Base-by-base conservation (phyloP, 2,797 vertebrate species). In the Gymnoscopelus braueri region DNA sequence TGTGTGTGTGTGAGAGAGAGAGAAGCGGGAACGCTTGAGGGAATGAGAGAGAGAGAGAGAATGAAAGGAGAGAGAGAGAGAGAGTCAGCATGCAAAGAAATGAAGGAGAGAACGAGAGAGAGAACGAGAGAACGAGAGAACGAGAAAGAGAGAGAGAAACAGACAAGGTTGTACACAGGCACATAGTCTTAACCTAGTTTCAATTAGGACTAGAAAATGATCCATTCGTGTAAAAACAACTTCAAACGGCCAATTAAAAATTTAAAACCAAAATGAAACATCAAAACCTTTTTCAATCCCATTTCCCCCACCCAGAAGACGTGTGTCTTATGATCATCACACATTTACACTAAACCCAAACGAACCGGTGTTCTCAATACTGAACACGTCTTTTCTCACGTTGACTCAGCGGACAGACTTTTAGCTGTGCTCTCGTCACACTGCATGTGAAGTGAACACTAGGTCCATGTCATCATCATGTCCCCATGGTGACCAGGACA, bases 401-500 rank as follows among this genome's bases (percentile, higher is more conserved):
- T 44, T 63, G 48, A 59, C 47, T 60, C 32, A 15, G 0, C 0
- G 51, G 75, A 69, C 63, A 64, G 73, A 76, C 53, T 19, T 19
- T 19, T 66, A 71, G 65, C 54, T 63, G 60, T 2, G 19, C 55
- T 74, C 69, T 75, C 75, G 78, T 83, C 81, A 52, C 13, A 35
- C 50, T 58, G 39, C 39, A 3, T 14, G 50, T 58, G 55, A 75
- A 54, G 60, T 65, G 19, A 19, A 19, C 19, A 19, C 19, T 19
- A 19, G 0, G 48, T 68, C 51, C 15, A 32, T 58, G 50, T 29
- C 26, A 29, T 29, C 26, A 29, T 39, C 66, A 63, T 32, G 74
- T 79, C 78, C 15, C 69, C 60, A 79, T 65, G 57, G 67, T 63
- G 77, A 77, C 62, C 2, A 0, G 60, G 54, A 69, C 60, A 60